Base-by-base conservation (phyloP, 2,888 invertebrate genomes). In the Malthinus seriepunctatus region DNA sequence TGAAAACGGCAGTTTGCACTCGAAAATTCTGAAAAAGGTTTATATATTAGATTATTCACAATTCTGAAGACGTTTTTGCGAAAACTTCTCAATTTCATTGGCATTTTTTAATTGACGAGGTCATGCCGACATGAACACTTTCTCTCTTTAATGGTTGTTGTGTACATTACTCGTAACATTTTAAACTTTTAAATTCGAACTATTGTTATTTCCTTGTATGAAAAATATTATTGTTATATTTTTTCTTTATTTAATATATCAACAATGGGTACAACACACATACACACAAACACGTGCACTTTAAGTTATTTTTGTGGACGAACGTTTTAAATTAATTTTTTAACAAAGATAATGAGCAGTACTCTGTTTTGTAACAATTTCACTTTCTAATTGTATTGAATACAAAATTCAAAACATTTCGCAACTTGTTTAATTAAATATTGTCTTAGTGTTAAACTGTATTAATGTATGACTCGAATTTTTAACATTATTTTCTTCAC, bases 331-430 rank as follows among this genome's bases (percentile, higher is more conserved):
- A 23, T 6, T 47, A 45, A 42, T 51, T 56, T 55, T 49, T 44
- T 37, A 52, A 48, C 54, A 54, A 54, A 54, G 33, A 47, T 32
- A 46, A 48, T 56, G 32, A 32, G 34, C 45, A 42, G 37, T 49
- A 12, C 37, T 34, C 49, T 14, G 39, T 59, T 46, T 51, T 54
- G 59, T 39, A 51, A 59, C 34, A 42, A 46, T 59, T 51, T 59
- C 54, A 54, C 59, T 59, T 59, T 59, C 59, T 59, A 59, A 42
- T 50, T 54, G 49, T 51, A 50, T 49, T 60, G 42, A 55, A 55
- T 51, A 33, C 31, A 46, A 48, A 37, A 53, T 48, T 50, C 46
- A 58, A 53, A 54, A 31, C 39, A 50, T 58, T 53, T 45, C 50
- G n/a, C 14, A 47, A 51, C 23, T 32, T 23, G 12, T 34, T 31